Conservation (phyloP, 2,797 vertebrate species). For the Petrocephalus sullivani region DNA sequence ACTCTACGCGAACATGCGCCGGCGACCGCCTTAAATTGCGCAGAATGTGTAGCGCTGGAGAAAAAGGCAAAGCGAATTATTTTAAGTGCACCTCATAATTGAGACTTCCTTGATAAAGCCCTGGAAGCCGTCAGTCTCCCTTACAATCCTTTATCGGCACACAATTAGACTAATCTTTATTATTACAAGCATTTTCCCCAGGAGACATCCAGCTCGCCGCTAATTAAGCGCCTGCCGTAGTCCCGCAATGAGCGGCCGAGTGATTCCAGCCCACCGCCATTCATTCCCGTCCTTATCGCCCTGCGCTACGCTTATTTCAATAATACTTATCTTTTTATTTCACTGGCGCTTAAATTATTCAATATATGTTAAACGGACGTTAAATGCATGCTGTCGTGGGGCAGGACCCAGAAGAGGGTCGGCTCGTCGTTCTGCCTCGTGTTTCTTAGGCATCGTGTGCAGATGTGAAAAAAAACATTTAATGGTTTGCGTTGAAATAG, state of each 20-base stretch:
- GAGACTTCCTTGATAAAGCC: not conserved
- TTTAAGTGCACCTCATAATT: not conserved
- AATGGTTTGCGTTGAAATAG: constrained; percentile 18
- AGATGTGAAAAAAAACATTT: constrained; percentile 20
- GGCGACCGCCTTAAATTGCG: not conserved
- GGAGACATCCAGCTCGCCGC: not conserved
- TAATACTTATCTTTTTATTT: not conserved
- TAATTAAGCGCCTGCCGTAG: not conserved
- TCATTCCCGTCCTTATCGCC: not conserved
- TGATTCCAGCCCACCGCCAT: not conserved
- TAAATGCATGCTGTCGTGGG: not conserved
- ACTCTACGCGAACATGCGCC: not conserved
- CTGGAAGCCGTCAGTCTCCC: not conserved
- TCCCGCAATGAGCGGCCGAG: not conserved
- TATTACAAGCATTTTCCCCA: constrained; percentile 10
- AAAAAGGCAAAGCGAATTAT: not conserved
- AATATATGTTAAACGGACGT: not conserved
- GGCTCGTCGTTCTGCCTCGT: constrained; percentile 15
- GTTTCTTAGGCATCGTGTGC: constrained; percentile 7
- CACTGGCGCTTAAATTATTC: not conserved
- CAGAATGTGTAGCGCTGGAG: not conserved
- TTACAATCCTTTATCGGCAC: constrained; percentile 4
- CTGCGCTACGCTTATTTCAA: not conserved
- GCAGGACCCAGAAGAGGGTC: constrained; percentile 10
- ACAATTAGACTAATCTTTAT: constrained; percentile 22